These are phyloP conservation scores for Leptarthrus brevirostris DNA, from an alignment of 2,888 invertebrate species.

Conservation along the genomic window DNA sequence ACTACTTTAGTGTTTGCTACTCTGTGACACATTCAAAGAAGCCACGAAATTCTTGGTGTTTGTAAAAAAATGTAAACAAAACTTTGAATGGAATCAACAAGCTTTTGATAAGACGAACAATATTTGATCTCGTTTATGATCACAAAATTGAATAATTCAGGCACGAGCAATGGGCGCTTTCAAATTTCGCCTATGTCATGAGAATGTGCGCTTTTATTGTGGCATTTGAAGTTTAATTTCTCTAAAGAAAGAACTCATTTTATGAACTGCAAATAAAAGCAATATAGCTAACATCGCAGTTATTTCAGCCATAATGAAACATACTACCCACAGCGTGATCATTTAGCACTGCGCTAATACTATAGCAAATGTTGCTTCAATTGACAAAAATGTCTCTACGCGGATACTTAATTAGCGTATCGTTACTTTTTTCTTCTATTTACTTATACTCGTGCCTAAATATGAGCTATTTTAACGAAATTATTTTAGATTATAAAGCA, in stretches of 20 bases:
- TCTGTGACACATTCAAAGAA: too few species aligned
- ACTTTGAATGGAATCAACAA: not conserved
- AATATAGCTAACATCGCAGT: slow-evolving; percentile 14
- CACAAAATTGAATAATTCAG: not conserved
- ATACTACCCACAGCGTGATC: slow-evolving; percentile 23
- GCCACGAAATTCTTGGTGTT: not conserved
- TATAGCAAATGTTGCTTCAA: slow-evolving; percentile 31
- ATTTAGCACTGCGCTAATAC: slow-evolving; percentile 33
- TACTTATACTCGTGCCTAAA: slow-evolving; percentile 28
- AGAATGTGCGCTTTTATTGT: too few species aligned
- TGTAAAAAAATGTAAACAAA: slow-evolving; percentile 21
- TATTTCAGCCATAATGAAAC: slow-evolving; percentile 19
- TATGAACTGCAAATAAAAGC: not conserved
- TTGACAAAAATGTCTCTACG: slow-evolving; percentile 25
- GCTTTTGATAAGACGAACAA: slow-evolving; percentile 17
- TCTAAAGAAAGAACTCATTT: slow-evolving; percentile 4
- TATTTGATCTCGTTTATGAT: not conserved
- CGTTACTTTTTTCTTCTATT: too few species aligned
- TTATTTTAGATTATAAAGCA: slow-evolving; percentile 10
- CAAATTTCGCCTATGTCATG: not conserved
- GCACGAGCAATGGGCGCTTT: not conserved
- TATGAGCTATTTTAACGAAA: slow-evolving; percentile 28
- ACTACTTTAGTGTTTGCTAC: too few species aligned
- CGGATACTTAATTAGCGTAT: not conserved
- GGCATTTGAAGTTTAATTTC: too few species aligned